Evolutionary conservation across 2,888 invertebrate genomes (phyloP), one percentile per base, ranked within the genome.

Genomic region (Thalpophila matura): DNA sequence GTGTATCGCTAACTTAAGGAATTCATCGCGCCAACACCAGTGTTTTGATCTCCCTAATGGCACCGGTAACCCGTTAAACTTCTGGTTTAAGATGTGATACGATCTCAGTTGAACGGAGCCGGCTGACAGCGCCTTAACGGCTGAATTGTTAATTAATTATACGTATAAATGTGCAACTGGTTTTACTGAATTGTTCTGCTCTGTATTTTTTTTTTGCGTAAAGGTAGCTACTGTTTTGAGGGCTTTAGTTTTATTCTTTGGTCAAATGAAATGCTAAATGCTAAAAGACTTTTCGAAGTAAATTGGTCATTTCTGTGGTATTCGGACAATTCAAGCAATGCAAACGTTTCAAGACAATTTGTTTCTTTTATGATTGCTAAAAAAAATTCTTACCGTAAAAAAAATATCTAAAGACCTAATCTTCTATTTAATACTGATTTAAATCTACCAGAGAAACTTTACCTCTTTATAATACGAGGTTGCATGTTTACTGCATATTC

Each of bases 101-200:
- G 40, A 77, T 77, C 79, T 56, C 22, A 5, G 42, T 46, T 46
- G 31, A 68, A 22, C 37, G 35, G 42, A 47, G 43, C 53, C 50
- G 27, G 45, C 37, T 31, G 20, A 43, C 66, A 64, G 59, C 58
- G 57, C 54, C 51, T 66, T 62, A 57, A 67, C 70, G 59, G 54
- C 63, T 61, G 67, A 68, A 75, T 76, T 51, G 46, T 55, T 74
- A 76, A 78, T 76, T 78, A 79, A 78, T 78, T 78, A 76, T 53
- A 50, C 47, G 42, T 55, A 42, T 77, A 71, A 61, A 64, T 61
- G 67, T 66, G 65, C 73, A 73, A 73, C 72, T 65, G 66, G 69
- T 70, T 72, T 55, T 46, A 46, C 49, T 37, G 16, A 54, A 33
- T 22, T 54, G 46, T 29, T 53, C 18, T 37, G 58, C 14, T 7